A percentile compares a stretch with the other conserved stretches of the same genome.
Evolutionary conservation across 2,113 vertebrate species (phyloP).

Genomic region (Brachyhypopomus occidentalis): DNA sequence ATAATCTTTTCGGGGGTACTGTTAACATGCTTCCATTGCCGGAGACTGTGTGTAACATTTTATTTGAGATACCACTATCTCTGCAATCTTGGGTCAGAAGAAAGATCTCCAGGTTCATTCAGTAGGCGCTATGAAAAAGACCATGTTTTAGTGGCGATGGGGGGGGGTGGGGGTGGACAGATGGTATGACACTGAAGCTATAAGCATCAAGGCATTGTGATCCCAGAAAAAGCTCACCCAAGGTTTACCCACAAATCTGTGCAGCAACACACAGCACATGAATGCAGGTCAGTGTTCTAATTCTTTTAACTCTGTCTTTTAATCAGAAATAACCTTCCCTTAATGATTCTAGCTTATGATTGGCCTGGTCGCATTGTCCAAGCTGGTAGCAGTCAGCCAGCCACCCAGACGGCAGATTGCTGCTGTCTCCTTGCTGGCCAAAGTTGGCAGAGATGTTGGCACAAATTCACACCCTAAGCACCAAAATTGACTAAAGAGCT

Average conservation of each 20-base stretch:
- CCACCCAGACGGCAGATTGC: constrained; percentile 42
- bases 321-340: constrained; percentile 8
- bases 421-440: constrained; percentile 28
- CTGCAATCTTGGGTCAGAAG: neutral
- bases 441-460: neutral
- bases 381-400: neutral
- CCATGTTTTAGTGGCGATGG: neutral
- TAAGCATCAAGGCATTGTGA: neutral
- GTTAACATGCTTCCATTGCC: neutral
- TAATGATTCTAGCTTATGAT: constrained; percentile 17
- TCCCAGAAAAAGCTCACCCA: neutral
- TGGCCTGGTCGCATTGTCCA: constrained; percentile 22
- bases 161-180: too few species aligned
- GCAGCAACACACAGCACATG: neutral
- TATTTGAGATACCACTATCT: neutral
- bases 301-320: constrained; percentile 12
- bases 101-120: neutral
- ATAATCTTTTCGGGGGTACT: neutral
- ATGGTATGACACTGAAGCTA: neutral
- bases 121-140: constrained; percentile 21
- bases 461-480: constrained; percentile 29
- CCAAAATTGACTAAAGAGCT: neutral
- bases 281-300: constrained; percentile 21
- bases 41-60: neutral
- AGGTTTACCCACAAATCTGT: constrained; percentile 4